Evolutionary conservation across 2,888 invertebrate genomes (phyloP).

Genomic region (Acanthosepion esculentum): DNA sequence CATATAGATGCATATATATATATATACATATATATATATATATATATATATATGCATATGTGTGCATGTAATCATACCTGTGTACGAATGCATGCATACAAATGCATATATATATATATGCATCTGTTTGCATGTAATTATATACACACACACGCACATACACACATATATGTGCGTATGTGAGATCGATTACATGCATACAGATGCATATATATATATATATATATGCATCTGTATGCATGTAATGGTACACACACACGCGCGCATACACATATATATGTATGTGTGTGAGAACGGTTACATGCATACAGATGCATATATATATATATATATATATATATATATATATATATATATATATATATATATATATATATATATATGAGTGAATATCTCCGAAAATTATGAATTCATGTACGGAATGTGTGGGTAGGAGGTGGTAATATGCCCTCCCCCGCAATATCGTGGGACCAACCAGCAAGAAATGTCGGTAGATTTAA

Average conservation of each 20-base stretch:
- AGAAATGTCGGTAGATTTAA: constrained; percentile 21
- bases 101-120: no score
- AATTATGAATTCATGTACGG: not conserved
- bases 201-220: no score
- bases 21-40: not conserved
- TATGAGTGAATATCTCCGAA: not conserved
- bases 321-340: not conserved
- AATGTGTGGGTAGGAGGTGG: not conserved
- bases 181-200: no score
- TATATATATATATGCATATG: not conserved
- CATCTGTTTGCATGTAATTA: no score
- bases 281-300: no score
- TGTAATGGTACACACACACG: no score
- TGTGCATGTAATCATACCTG: not conserved
- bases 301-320: no score
- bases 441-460: not conserved
- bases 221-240: no score
- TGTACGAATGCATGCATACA: no score
- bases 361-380: not conserved
- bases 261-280: no score
- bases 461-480: constrained; percentile 13
- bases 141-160: no score
- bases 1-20: not conserved
- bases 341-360: not conserved
- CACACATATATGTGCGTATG: no score